These are phyloP conservation scores for Neotoma lepida DNA, from an alignment of 2,113 vertebrate species.

Conservation along the genomic window DNA sequence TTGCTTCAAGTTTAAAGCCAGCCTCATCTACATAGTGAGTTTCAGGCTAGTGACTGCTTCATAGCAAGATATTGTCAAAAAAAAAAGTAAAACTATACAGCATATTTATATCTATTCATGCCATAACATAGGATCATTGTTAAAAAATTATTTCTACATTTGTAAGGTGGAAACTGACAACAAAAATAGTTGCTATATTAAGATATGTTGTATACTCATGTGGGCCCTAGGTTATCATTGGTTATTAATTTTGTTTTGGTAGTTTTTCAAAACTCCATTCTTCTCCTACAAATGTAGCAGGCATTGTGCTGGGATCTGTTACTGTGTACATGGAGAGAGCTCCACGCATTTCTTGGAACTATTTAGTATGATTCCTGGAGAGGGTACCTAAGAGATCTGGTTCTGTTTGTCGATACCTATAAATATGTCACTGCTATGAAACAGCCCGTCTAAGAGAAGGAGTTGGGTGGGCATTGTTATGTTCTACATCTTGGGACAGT, in stretches of 20 bases:
- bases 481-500: neutral
- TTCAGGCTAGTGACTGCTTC: neutral
- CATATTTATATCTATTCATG: neutral
- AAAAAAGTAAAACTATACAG: neutral
- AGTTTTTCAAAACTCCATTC: constrained; percentile 32
- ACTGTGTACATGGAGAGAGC: neutral
- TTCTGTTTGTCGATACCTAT: neutral
- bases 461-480: neutral
- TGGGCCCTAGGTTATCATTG: neutral
- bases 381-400: neutral
- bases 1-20: neutral
- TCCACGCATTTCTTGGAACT: neutral
- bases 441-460: neutral
- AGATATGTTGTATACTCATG: neutral
- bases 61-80: neutral
- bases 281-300: neutral
- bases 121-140: neutral
- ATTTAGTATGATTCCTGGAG: neutral
- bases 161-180: neutral
- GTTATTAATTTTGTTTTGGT: neutral
- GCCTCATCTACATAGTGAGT: neutral
- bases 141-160: constrained; percentile 14
- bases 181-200: neutral
- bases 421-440: constrained; percentile 14
- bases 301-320: neutral